These are phyloP conservation scores for Zhuqinia jingwanae DNA, from an alignment of 2,888 invertebrate genomes.

Conservation along the genomic window DNA sequence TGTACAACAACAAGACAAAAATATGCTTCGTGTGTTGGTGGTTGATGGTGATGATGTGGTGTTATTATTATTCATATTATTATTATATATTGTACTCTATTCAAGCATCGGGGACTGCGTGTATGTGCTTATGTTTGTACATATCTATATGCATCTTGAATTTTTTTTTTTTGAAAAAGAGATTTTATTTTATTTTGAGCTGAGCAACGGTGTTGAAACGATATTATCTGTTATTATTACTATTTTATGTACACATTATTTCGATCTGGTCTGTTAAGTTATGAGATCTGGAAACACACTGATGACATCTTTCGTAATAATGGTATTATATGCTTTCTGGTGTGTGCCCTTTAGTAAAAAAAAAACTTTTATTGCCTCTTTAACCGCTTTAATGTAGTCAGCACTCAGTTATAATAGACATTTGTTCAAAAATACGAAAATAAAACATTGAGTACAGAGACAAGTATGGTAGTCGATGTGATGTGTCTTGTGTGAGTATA, in stretches of 20 bases:
- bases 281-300: conserved; percentile 59
- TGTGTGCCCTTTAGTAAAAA: conserved; percentile 49
- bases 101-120: not conserved
- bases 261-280: conserved; percentile 69
- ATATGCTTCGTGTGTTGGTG: not conserved
- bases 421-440: too few species aligned
- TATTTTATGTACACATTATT: conserved; percentile 66
- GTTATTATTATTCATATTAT: not conserved
- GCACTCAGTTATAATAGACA: not conserved
- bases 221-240: conserved; percentile 60
- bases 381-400: not conserved
- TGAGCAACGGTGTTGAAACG: conserved; percentile 54
- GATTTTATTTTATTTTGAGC: not conserved
- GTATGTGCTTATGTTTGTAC: too few species aligned
- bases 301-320: conserved; percentile 66
- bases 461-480: too few species aligned
- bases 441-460: too few species aligned
- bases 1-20: conserved; percentile 44
- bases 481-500: too few species aligned
- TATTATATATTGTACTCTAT: not conserved
- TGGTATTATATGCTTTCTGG: conserved; percentile 37
- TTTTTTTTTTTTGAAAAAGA: not conserved
- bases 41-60: conserved; percentile 4
- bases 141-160: not conserved
- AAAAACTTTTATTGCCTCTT: conserved; percentile 16